A percentile compares a stretch with the other conserved stretches of the same genome.
phyloP scores from a whole-genome alignment of 2,888 invertebrate genomes.

The Luperina testacea region DNA sequence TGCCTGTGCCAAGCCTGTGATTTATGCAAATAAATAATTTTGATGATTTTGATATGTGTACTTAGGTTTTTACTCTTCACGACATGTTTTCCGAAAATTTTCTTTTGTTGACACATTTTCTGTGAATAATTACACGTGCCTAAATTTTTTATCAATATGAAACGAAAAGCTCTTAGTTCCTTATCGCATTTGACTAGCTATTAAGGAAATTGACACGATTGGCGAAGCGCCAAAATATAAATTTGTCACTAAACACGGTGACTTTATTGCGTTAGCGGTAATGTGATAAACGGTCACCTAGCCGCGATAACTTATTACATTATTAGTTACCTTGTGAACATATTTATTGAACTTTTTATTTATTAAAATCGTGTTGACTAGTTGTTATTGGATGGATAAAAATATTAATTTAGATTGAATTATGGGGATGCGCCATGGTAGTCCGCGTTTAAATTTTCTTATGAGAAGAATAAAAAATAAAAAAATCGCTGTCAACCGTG shows the following conservation, averaged over 20 bases:
- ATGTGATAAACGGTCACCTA: constrained; percentile 46
- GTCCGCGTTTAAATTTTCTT: too few relatives aligned
- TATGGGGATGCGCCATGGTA: too few relatives aligned
- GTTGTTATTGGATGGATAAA: neutral
- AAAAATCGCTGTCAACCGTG: too few relatives aligned
- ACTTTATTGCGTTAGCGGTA: constrained; percentile 56
- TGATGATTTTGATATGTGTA: too few relatives aligned
- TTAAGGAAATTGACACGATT: constrained; percentile 51
- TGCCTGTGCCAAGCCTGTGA: too few relatives aligned
- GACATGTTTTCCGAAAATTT: neutral
- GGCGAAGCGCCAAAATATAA: constrained; percentile 61
- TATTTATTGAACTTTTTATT: constrained; percentile 30
- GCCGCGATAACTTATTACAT: constrained; percentile 34
- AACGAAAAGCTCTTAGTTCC: constrained; percentile 16
- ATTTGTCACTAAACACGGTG: constrained; percentile 53
- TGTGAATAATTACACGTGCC: neutral
- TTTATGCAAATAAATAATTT: too few relatives aligned
- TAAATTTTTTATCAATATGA: constrained; percentile 5
- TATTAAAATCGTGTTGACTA: constrained; percentile 1
- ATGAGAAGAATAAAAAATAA: too few relatives aligned
- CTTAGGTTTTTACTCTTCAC: neutral
- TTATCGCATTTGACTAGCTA: constrained; percentile 28
- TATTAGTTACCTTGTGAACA: constrained; percentile 18
- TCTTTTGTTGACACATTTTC: neutral
- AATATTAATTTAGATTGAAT: neutral